These are phyloP conservation scores for Procambarus clarkii DNA, from an alignment of 1,140 invertebrate species.

Conservation along the genomic window DNA sequence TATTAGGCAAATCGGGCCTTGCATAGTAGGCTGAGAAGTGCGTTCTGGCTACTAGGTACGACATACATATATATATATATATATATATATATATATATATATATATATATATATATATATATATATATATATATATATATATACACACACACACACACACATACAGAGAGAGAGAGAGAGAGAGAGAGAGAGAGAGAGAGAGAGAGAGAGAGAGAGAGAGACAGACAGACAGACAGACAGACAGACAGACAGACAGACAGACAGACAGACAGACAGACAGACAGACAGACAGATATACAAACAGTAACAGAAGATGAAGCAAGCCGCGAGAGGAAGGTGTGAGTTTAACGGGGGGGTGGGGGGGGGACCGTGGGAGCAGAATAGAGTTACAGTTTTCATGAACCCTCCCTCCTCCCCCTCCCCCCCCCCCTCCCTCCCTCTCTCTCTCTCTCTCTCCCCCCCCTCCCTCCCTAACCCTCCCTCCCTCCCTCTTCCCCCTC, in stretches of 20 bases:
- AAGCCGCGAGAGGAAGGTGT: background rate
- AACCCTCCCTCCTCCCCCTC: background rate
- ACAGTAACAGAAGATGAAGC: background rate
- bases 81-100: too few species aligned
- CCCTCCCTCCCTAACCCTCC: background rate
- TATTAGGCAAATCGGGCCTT: too few species aligned
- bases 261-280: background rate
- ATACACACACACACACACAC: too few species aligned
- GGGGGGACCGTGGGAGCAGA: conserved; percentile 1
- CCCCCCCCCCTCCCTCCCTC: background rate
- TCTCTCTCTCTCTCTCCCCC: background rate
- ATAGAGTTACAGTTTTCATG: conserved; percentile 6
- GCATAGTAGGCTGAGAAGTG: too few species aligned
- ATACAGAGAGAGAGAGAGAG: too few species aligned
- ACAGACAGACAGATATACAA: background rate
- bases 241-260: background rate
- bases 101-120: too few species aligned
- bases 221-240: background rate
- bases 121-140: too few species aligned
- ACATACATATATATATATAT: too few species aligned
- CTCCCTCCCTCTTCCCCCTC: background rate
- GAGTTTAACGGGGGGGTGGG: too few species aligned
- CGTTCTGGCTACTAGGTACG: too few species aligned
- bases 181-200: background rate
- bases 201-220: background rate